Evolutionary conservation across 2,113 vertebrate species (phyloP).

Genomic region (Suricata suricatta): DNA sequence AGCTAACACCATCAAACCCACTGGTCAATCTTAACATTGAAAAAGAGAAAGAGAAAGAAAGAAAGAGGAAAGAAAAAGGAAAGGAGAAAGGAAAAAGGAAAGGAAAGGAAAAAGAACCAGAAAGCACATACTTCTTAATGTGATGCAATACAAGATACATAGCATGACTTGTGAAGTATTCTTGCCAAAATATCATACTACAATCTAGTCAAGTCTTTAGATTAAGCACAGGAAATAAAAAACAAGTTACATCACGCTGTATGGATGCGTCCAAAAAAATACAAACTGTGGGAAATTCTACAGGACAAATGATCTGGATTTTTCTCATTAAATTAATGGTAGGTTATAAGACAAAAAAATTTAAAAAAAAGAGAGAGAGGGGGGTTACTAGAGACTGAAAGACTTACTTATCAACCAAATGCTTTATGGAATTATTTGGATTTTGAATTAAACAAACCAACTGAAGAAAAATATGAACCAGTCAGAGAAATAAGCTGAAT

Average conservation of each 20-base stretch:
- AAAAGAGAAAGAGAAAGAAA: neutral
- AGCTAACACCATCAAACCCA: neutral
- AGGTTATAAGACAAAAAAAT: neutral
- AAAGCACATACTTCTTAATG: neutral
- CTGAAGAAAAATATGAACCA: neutral
- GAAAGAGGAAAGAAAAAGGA: neutral
- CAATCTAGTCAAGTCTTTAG: neutral
- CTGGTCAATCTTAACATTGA: neutral
- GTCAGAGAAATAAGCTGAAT: neutral
- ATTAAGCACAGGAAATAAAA: constrained; percentile 33
- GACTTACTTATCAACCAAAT: constrained; percentile 13
- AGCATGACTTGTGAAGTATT: neutral
- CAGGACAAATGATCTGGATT: neutral
- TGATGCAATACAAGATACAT: neutral
- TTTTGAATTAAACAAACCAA: neutral
- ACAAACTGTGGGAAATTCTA: neutral
- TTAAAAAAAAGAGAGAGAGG: neutral
- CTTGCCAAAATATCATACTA: constrained; percentile 32
- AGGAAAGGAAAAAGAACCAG: neutral
- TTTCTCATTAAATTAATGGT: neutral
- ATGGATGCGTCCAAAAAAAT: neutral
- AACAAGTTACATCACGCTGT: neutral
- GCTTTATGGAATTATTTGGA: neutral
- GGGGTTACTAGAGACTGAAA: neutral
- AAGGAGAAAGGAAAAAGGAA: neutral